Base-by-base conservation (phyloP, 2,113 vertebrate genomes). In the Oplegnathus fasciatus region DNA sequence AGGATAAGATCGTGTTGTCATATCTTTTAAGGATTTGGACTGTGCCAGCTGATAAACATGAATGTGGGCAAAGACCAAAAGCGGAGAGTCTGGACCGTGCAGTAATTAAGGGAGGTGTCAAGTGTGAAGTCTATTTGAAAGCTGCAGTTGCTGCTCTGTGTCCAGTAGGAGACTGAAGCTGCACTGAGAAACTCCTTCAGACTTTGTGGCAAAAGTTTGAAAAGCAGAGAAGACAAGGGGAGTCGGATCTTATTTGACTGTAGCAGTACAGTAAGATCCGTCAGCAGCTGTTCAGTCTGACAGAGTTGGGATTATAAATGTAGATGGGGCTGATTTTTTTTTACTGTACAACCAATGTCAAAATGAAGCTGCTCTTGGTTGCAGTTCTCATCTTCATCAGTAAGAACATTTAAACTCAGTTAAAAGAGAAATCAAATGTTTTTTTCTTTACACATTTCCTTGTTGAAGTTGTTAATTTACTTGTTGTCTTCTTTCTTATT, bases 151-250 rank as follows among this genome's bases (percentile, higher is more conserved):
- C 37, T 28, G 28, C 14, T 48, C 13, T 48, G 20, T 24, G 44
- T 6, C 67, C 58, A 72, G 30, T 55, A 65, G 68, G 58, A 73
- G 78, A 66, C 32, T 42, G 22, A 18, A 34, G 48, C 14, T 50
- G 60, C 1, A 10, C 57, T 48, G 22, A 28, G 30, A 50, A 24
- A 64, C 42, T 44, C 40, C 37, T 6, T 26, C 37, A 9, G 18
- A 42, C 44, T 17, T 14, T 6, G 3, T 37, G 34, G 3, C 34
- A 37, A 37, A 37, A 6, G 34, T 37, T 37, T 37, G 34, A 37
- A 37, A 37, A 37, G 34, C 34, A 37, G 34, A 37, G 34, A 37
- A 37, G 34, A 37, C 34, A 6, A 37, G 34, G 34, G 34, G 34
- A 37, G 34, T 37, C n/a, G n/a, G n/a, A n/a, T 15, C 46, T 40